Conservation (phyloP, 2,888 invertebrate genomes). For the Patella ulyssiponensis region DNA sequence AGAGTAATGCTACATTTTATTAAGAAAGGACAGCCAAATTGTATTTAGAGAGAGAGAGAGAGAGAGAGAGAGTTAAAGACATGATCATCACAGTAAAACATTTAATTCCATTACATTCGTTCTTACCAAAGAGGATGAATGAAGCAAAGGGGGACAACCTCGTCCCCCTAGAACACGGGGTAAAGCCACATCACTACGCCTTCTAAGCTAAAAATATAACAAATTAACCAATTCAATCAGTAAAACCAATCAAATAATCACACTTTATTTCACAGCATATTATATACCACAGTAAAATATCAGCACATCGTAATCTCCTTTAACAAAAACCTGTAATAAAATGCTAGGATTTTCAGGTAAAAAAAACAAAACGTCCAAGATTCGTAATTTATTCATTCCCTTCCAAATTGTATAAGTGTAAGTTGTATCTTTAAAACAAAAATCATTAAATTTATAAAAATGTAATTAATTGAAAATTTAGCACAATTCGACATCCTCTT, state of each 20-base stretch:
- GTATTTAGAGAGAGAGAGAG: background rate
- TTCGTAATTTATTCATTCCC: too few relatives aligned
- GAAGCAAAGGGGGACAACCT: constrained; percentile 51
- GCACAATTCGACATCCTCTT: too few relatives aligned
- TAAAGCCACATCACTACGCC: constrained; percentile 58
- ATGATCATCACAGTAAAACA: background rate
- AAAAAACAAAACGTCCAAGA: too few relatives aligned
- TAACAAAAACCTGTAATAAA: too few relatives aligned
- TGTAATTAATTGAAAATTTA: too few relatives aligned
- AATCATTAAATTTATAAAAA: too few relatives aligned
- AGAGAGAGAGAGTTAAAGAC: background rate
- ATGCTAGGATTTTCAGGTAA: too few relatives aligned
- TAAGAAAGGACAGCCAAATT: too few relatives aligned
- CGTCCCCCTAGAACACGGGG: constrained; percentile 57
- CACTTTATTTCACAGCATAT: background rate
- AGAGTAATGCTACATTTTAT: too few relatives aligned
- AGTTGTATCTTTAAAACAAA: too few relatives aligned
- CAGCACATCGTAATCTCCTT: constrained; percentile 8
- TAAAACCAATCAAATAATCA: constrained; percentile 1
- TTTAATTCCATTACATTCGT: background rate
- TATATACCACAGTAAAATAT: constrained; percentile 7
- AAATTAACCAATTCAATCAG: background rate
- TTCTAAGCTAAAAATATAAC: constrained; percentile 32
- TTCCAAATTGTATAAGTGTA: too few relatives aligned
- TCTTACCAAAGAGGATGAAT: constrained; percentile 57